Percentiles rank a stretch among this genome's conserved stretches.
These are phyloP conservation scores for Ischnus inquisitorius DNA, from an alignment of 2,888 invertebrate genomes.

Conservation along the genomic window DNA sequence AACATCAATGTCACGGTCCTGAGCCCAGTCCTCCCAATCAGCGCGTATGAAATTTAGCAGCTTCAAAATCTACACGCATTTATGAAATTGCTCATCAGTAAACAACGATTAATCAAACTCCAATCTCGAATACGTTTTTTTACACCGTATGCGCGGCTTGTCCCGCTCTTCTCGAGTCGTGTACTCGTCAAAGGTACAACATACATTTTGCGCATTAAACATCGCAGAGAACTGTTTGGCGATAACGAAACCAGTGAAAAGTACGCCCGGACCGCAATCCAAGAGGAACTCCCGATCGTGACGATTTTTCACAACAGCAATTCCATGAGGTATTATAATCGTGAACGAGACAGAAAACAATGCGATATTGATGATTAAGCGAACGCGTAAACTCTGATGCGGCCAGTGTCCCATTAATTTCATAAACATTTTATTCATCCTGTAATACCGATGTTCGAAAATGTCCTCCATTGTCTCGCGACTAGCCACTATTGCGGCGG, in stretches of 20 bases:
- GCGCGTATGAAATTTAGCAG: conserved; percentile 30
- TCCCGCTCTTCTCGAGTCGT: too few species aligned
- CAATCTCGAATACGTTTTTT: too few species aligned
- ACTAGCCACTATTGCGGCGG: neutral
- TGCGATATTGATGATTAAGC: neutral
- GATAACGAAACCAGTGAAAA: neutral
- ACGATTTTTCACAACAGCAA: conserved; percentile 4
- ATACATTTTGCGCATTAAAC: conserved; percentile 6
- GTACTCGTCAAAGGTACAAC: neutral
- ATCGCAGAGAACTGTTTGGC: conserved; percentile 6
- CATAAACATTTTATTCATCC: conserved; percentile 41
- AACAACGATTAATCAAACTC: neutral
- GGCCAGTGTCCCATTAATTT: conserved; percentile 41
- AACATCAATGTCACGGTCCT: conserved; percentile 43
- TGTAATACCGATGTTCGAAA: conserved; percentile 32
- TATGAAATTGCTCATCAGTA: neutral
- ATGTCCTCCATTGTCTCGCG: conserved; percentile 13
- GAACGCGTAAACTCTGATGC: conserved; percentile 8
- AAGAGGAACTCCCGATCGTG: conserved; percentile 33
- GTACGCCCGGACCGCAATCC: neutral
- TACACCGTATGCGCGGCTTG: too few species aligned
- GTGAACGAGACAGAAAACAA: neutral
- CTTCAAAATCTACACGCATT: neutral
- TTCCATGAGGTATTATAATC: conserved; percentile 17
- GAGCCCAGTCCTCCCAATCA: conserved; percentile 44